These are phyloP conservation scores for Lytechinus variegatus DNA, from an alignment of 35 echinoderm and acorn worm species.

Conservation along the genomic window DNA sequence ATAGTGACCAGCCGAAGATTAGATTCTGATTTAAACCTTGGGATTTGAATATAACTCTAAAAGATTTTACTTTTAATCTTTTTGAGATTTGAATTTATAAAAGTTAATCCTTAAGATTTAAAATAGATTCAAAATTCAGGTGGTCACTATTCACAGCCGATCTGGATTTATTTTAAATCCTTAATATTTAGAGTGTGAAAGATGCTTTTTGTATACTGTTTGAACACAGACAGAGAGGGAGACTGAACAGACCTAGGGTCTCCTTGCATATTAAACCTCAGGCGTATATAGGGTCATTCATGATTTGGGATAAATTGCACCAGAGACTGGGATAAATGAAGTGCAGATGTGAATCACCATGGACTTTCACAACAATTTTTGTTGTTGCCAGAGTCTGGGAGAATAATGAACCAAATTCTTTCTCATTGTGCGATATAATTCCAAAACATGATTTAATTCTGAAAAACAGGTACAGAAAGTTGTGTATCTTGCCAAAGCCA, in stretches of 20 bases:
- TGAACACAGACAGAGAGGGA: neutral
- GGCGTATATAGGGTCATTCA: conserved; percentile 11
- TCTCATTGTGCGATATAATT: neutral
- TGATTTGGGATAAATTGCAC: conserved; percentile 12
- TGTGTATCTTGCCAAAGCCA: no score
- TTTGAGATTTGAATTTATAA: no score
- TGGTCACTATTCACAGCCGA: no score
- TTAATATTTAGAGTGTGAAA: no score
- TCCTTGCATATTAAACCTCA: neutral
- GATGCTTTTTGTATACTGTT: neutral
- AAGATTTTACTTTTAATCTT: no score
- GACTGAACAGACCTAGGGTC: neutral
- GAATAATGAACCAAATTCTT: neutral
- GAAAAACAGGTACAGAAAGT: no score
- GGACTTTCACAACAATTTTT: neutral
- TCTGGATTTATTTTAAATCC: no score
- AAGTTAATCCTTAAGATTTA: no score
- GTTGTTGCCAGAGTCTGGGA: neutral
- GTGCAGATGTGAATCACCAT: neutral
- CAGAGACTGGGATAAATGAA: neutral
- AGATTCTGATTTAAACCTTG: no score
- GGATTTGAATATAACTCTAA: no score
- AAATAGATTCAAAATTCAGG: no score
- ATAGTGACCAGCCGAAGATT: no score
- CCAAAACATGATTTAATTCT: neutral